These are phyloP conservation scores for Ferdinandea cuprea DNA, from an alignment of 2,888 invertebrate genomes.

Conservation along the genomic window DNA sequence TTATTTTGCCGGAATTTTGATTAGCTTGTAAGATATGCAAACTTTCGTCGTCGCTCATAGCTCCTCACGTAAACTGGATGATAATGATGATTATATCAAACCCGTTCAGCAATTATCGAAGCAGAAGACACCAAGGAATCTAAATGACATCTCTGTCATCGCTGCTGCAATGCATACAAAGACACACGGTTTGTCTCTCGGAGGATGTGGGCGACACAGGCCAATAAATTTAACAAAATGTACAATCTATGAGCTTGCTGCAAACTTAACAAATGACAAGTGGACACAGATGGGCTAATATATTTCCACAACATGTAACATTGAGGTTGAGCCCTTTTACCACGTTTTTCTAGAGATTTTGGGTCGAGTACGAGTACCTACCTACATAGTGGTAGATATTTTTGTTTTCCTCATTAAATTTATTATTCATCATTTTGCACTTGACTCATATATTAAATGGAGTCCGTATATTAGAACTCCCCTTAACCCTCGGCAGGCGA, in stretches of 20 bases:
- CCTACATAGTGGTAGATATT: too few species aligned
- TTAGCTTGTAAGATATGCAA: slow-evolving; percentile 39
- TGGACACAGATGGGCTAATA: slow-evolving; percentile 9
- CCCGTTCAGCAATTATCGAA: slow-evolving; percentile 67
- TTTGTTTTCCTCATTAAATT: slow-evolving; percentile 10
- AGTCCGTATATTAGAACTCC: slow-evolving; percentile 7
- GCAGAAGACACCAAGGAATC: slow-evolving; percentile 55
- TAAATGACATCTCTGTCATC: slow-evolving; percentile 69
- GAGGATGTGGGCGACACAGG: slow-evolving; percentile 12
- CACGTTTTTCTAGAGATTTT: neutral
- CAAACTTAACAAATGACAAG: neutral
- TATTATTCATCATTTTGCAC: slow-evolving; percentile 49
- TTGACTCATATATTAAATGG: slow-evolving; percentile 55
- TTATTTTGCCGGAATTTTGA: slow-evolving; percentile 44
- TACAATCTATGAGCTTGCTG: neutral
- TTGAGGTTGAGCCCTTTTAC: slow-evolving; percentile 8
- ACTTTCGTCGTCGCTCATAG: slow-evolving; percentile 66
- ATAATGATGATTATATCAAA: slow-evolving; percentile 57
- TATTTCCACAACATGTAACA: slow-evolving; percentile 22
- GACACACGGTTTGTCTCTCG: slow-evolving; percentile 15
- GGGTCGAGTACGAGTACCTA: neutral
- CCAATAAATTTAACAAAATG: slow-evolving; percentile 45
- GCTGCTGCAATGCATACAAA: slow-evolving; percentile 8
- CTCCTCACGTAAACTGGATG: slow-evolving; percentile 45
- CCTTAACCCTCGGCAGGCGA: slow-evolving; percentile 29